phyloP scores from a whole-genome alignment of 2,113 vertebrate genomes.

The Mustela nigripes region DNA sequence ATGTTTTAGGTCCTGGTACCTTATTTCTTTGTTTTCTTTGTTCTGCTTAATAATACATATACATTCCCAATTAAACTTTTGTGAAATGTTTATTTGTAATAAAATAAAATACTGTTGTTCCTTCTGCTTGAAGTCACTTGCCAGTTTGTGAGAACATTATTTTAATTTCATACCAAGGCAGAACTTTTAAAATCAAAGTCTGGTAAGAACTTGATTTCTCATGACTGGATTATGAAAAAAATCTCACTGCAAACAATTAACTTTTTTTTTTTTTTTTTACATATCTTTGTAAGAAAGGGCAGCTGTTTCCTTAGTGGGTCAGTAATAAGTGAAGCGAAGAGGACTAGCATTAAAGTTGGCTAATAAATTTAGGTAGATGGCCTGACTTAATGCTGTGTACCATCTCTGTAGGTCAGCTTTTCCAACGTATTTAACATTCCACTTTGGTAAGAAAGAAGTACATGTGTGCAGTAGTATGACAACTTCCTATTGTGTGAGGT shows the following conservation, averaged over 20 bases:
- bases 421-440: background rate
- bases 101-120: conserved; percentile 72
- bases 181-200: conserved; percentile 46
- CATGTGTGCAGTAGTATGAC: background rate
- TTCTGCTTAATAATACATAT: conserved; percentile 61
- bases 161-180: conserved; percentile 44
- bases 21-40: conserved; percentile 66
- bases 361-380: background rate
- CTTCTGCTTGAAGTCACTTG: conserved; percentile 68
- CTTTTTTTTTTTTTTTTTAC: background rate
- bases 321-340: background rate
- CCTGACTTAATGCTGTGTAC: background rate
- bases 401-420: background rate
- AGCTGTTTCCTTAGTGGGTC: background rate
- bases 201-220: conserved; percentile 46
- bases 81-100: conserved; percentile 77
- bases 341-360: background rate
- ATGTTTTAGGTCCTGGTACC: conserved; percentile 19
- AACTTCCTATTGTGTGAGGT: conserved; percentile 11
- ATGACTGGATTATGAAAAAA: conserved; percentile 53
- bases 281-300: background rate
- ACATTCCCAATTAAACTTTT: conserved; percentile 67
- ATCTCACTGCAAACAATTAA: background rate
- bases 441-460: background rate
- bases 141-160: conserved; percentile 63